phyloP scores from a whole-genome alignment of 2,113 vertebrate genomes.

The Nibea coibor region DNA sequence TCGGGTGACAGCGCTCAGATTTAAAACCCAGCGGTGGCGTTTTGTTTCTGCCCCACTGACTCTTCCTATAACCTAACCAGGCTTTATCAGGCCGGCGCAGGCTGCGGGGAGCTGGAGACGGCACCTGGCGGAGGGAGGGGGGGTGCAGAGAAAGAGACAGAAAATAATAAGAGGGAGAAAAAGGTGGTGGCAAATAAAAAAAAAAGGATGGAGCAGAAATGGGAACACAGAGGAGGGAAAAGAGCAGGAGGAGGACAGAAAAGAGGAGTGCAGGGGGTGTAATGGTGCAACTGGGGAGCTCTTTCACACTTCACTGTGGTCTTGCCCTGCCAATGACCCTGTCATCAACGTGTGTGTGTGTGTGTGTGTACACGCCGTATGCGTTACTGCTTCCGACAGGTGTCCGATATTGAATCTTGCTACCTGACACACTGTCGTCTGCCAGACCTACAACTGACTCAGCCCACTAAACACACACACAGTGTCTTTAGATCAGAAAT shows the following conservation, averaged over 20 bases:
- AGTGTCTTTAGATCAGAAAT: slow-evolving; percentile 43
- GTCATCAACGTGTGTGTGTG: slow-evolving; percentile 28
- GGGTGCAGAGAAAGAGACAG: slow-evolving; percentile 1
- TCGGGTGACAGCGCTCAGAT: slow-evolving; percentile 63
- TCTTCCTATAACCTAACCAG: slow-evolving; percentile 55
- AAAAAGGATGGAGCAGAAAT: slow-evolving; percentile 4
- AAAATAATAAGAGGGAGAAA: slow-evolving; percentile 9
- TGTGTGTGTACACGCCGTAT: slow-evolving; percentile 13
- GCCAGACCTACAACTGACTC: slow-evolving; percentile 20
- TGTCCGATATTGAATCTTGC: slow-evolving; percentile 63
- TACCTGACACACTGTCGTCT: slow-evolving; percentile 55
- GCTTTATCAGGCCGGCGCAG: slow-evolving; percentile 71
- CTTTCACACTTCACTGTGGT: slow-evolving; percentile 65
- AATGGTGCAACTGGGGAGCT: slow-evolving; percentile 59
- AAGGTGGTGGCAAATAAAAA: slow-evolving; percentile 2
- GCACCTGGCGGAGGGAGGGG: slow-evolving; percentile 19
- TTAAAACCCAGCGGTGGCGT: slow-evolving; percentile 63
- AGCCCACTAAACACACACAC: background rate
- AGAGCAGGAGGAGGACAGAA: slow-evolving; percentile 13
- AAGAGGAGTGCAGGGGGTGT: slow-evolving; percentile 30
- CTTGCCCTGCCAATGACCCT: slow-evolving; percentile 67
- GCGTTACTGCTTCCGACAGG: slow-evolving; percentile 51
- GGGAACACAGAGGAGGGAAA: slow-evolving; percentile 7
- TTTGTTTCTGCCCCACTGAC: slow-evolving; percentile 70
- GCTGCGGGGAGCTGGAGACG: slow-evolving; percentile 49